These are phyloP conservation scores for Myoxocephalus aenaeus DNA, from an alignment of 2,797 vertebrate species.

Conservation along the genomic window DNA sequence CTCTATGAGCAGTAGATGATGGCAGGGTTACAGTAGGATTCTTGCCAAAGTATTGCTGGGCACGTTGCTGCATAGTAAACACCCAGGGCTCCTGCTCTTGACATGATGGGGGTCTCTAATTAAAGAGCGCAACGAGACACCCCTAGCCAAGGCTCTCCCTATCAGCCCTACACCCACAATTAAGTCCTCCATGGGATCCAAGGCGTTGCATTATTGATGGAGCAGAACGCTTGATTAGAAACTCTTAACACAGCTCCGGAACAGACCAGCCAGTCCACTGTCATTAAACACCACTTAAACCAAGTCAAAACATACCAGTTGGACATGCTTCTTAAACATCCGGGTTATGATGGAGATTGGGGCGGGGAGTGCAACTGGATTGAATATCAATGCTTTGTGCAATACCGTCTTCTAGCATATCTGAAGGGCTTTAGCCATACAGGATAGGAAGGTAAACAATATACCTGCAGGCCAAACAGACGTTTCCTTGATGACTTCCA, in stretches of 20 bases:
- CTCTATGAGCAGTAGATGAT: constrained; percentile 49
- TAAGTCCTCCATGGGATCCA: constrained; percentile 78
- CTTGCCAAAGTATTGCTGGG: constrained; percentile 70
- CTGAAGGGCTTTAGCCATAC: constrained; percentile 44
- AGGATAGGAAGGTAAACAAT: constrained; percentile 60
- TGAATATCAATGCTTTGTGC: constrained; percentile 71
- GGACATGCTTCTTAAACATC: constrained; percentile 80
- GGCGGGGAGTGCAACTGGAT: constrained; percentile 49
- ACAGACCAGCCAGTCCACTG: constrained; percentile 79
- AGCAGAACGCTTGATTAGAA: constrained; percentile 85
- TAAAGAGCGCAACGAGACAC: constrained; percentile 82
- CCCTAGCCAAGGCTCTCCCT: constrained; percentile 71
- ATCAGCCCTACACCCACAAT: constrained; percentile 81
- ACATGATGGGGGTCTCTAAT: constrained; percentile 82
- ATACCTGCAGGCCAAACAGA: constrained; percentile 63
- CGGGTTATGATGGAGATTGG: constrained; percentile 73
- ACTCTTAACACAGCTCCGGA: constrained; percentile 81
- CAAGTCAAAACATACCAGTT: constrained; percentile 82
- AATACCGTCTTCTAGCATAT: constrained; percentile 49
- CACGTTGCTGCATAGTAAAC: constrained; percentile 72
- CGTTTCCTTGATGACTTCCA: constrained; percentile 68
- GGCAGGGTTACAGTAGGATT: constrained; percentile 67
- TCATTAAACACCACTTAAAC: constrained; percentile 85
- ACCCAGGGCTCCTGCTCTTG: constrained; percentile 69
- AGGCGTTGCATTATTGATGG: constrained; percentile 84